Conservation (phyloP, 2,113 vertebrate genomes). For the Chloropsis cyanopogon region DNA sequence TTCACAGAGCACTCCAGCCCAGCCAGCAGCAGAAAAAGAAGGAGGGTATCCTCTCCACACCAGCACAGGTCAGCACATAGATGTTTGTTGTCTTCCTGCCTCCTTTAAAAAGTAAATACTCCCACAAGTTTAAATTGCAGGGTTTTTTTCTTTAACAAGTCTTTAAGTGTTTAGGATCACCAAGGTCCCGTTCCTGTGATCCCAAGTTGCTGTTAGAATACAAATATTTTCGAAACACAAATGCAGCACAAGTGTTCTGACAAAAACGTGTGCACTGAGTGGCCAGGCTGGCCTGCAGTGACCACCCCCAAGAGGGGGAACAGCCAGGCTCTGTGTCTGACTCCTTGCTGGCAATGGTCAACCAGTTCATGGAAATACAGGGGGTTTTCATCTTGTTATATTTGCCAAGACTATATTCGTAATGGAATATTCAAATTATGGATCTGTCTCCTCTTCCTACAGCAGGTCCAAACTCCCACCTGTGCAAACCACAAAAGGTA, state of each 20-base stretch:
- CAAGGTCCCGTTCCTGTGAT: background rate
- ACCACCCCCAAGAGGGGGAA: background rate
- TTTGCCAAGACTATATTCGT: background rate
- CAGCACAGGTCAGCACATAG: background rate
- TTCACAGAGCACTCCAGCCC: background rate
- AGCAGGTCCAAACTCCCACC: background rate
- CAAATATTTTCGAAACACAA: background rate
- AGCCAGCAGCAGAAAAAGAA: background rate
- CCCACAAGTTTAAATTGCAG: background rate
- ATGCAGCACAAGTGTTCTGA: background rate
- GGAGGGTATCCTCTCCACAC: background rate
- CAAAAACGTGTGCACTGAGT: background rate
- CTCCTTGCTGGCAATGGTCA: background rate
- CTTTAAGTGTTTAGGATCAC: background rate
- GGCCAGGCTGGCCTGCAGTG: background rate
- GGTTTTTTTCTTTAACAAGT: accelerated
- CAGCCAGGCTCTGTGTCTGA: background rate
- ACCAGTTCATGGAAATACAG: background rate
- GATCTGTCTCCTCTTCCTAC: background rate
- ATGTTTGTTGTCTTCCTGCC: background rate
- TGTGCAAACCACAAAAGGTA: background rate
- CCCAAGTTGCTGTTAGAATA: background rate
- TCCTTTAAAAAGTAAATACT: background rate
- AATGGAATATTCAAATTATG: background rate
- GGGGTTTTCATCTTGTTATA: background rate